Evolutionary conservation across 2,797 vertebrate genomes (phyloP), one percentile per base, ranked within the genome.

Genomic region (Gobionotothen gibberifrons): DNA sequence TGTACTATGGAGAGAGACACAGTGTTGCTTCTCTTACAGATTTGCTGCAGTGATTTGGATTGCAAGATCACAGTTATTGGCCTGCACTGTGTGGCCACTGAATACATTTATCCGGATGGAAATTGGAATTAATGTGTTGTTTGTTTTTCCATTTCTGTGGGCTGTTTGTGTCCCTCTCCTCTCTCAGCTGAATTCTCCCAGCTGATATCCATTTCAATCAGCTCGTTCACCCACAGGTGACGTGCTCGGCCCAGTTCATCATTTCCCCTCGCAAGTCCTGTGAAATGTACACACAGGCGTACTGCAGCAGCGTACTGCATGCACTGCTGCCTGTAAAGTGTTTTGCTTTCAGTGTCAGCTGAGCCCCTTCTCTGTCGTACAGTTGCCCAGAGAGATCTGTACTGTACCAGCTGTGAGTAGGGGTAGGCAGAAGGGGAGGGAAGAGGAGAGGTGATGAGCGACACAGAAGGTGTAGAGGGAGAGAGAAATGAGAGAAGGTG

Each of bases 321-420:
- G 84, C 84, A 83, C 83, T 79, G 84, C 83, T 85, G 78, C 82
- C 85, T 53, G 59, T 85, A 82, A 85, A 90, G 85, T 85, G 82
- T 82, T 90, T 82, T 90, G 86, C 87, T 82, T 92, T 87, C 81
- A 65, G 80, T 90, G 88, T 90, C 82, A 79, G 80, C 83, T 83
- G 64, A 85, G 85, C 84, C 79, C 65, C 62, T 72, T 83, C 78
- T 79, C 79, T 85, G 78, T 82, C 71, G 72, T 88, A 89, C 81
- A 90, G 86, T 90, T 73, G 72, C 90, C 91, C 91, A 75, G 70
- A 86, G 85, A 89, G 85, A 86, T 77, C 85, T 79, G 79, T 88
- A 88, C 93, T 92, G 91, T 92, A 91, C 88, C 88, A 92, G 89
- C 87, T 91, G 90, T 85, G 85, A 81, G 85, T 46, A 64, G 80